Percentiles rank a stretch among this genome's conserved stretches.
These are phyloP conservation scores for Cathartes aura DNA, from an alignment of 2,113 vertebrate species.

Conservation along the genomic window DNA sequence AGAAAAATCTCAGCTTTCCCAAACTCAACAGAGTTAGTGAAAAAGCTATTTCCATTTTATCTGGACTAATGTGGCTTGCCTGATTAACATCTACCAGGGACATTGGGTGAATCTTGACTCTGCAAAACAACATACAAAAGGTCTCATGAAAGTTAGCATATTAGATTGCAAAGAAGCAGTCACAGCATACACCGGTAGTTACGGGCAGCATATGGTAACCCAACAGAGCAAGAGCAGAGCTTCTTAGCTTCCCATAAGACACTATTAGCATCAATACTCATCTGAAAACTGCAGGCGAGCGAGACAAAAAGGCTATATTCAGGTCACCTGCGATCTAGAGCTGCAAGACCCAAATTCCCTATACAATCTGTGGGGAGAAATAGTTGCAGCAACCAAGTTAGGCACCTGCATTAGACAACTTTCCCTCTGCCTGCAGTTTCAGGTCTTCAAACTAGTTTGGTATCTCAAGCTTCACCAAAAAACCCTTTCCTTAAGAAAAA, in stretches of 20 bases:
- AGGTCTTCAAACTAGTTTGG: background rate
- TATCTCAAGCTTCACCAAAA: background rate
- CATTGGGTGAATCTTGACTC: background rate
- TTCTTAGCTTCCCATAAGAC: background rate
- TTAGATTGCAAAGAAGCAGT: background rate
- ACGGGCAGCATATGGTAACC: background rate
- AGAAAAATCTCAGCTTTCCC: background rate
- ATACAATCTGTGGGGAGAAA: background rate
- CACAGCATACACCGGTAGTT: accelerated
- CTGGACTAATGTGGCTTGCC: background rate
- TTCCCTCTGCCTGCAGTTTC: background rate
- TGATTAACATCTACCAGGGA: background rate
- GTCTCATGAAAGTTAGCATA: background rate
- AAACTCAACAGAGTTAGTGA: background rate
- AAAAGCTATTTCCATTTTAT: background rate
- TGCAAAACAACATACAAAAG: background rate
- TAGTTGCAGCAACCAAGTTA: background rate
- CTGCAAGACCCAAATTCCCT: background rate
- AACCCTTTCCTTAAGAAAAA: background rate
- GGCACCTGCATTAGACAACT: background rate
- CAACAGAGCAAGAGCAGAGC: background rate
- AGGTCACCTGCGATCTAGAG: background rate
- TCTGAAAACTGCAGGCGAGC: background rate
- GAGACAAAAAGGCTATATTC: background rate
- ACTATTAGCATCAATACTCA: background rate